A percentile compares a stretch with the other conserved stretches of the same genome.
These are phyloP conservation scores for Amphipoea lucens DNA, from an alignment of 2,888 invertebrate species.

Conservation along the genomic window DNA sequence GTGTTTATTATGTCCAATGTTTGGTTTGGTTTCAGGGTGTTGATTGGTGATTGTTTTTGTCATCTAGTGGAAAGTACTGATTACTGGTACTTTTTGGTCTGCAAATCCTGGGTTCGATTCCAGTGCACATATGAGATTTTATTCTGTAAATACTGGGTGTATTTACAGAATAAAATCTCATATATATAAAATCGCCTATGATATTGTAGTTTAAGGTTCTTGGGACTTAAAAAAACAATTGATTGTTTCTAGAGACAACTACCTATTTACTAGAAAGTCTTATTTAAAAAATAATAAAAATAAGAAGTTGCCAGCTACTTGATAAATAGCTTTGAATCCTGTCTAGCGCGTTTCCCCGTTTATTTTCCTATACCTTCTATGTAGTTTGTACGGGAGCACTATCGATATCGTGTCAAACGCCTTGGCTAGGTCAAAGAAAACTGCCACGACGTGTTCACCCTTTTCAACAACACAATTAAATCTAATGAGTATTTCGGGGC, in stretches of 20 bases:
- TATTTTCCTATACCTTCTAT: not conserved
- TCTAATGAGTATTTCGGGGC: not conserved
- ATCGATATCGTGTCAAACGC: not conserved
- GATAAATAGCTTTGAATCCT: not conserved
- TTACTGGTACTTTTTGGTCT: not conserved
- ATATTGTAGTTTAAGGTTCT: not conserved
- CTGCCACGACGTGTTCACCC: not conserved
- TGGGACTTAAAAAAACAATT: not conserved
- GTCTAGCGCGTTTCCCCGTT: not conserved
- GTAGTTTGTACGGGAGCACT: not conserved
- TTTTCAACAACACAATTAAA: not conserved
- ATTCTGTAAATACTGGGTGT: too few species aligned
- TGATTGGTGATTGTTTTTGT: slow-evolving; percentile 37
- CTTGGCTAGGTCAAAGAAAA: not conserved
- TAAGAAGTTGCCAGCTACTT: too few species aligned
- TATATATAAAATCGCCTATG: too few species aligned
- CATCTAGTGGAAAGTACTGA: not conserved
- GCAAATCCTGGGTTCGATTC: not conserved
- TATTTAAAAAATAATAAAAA: not conserved
- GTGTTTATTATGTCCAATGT: slow-evolving; percentile 20
- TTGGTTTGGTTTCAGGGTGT: slow-evolving; percentile 6
- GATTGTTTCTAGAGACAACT: not conserved
- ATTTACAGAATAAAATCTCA: too few species aligned
- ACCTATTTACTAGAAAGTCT: not conserved
- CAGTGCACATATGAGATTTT: not conserved